Evolutionary conservation across 2,113 vertebrate genomes (phyloP).

Genomic region (Eurypyga helias): DNA sequence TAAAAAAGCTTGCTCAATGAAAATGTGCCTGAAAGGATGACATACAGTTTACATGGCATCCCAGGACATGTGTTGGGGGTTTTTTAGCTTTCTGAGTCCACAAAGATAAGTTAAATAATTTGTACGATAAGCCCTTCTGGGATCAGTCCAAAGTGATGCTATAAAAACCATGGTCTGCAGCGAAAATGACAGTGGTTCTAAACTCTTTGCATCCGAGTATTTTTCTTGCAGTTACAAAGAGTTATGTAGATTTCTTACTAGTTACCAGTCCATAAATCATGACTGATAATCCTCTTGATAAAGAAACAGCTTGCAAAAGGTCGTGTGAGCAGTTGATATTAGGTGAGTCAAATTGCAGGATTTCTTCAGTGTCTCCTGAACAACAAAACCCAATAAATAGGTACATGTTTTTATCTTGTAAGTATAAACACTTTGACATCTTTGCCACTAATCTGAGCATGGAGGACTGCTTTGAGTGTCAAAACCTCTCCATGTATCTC

Average conservation of each 20-base stretch:
- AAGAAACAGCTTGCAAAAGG: neutral
- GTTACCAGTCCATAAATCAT: neutral
- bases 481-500: neutral
- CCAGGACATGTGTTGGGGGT: neutral
- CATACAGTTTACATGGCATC: neutral
- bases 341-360: neutral
- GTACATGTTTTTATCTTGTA: neutral
- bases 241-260: neutral
- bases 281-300: neutral
- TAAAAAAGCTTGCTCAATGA: neutral
- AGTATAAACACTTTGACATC: neutral
- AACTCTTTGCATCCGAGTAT: neutral
- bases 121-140: neutral
- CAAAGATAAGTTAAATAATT: neutral
- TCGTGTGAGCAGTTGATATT: accelerated
- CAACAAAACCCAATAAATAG: neutral
- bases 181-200: neutral
- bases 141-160: neutral
- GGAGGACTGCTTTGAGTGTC: neutral
- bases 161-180: neutral
- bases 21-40: neutral
- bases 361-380: neutral
- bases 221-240: neutral
- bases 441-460: neutral
- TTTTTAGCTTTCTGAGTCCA: neutral